phyloP scores from a whole-genome alignment of 2,113 vertebrate species.

The Petrocephalus microphthalmus region DNA sequence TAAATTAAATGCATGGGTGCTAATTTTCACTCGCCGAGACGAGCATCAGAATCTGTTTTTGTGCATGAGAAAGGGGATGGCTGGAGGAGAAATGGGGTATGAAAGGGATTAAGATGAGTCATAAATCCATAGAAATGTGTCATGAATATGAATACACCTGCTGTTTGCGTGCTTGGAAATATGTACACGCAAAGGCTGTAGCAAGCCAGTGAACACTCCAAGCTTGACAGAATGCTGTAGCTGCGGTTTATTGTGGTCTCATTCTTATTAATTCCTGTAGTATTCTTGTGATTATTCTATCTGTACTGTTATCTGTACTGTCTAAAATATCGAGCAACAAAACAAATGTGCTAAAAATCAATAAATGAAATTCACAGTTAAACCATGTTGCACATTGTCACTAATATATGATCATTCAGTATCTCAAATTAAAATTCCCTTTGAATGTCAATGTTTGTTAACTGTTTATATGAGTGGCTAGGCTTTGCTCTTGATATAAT shows the following conservation, averaged over 20 bases:
- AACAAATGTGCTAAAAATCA: background rate
- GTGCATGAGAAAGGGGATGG: background rate
- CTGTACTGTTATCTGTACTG: background rate
- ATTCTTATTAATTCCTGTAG: background rate
- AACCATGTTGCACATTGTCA: background rate
- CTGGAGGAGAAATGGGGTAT: background rate
- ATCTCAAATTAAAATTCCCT: background rate
- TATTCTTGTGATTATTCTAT: background rate
- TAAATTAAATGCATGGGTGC: background rate
- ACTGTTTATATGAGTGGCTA: background rate
- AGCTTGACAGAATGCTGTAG: background rate
- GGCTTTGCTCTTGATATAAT: background rate
- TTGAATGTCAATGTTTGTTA: background rate
- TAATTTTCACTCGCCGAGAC: background rate
- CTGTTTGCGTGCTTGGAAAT: constrained; percentile 6
- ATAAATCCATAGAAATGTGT: background rate
- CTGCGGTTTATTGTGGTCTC: background rate
- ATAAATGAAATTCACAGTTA: background rate
- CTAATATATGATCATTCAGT: background rate
- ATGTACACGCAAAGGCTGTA: background rate
- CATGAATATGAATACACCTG: background rate
- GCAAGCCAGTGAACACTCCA: background rate
- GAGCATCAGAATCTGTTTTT: background rate
- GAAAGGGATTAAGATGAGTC: constrained; percentile 5
- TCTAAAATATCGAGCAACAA: background rate